Evolutionary conservation across 2,797 vertebrate species (phyloP), one percentile per base, ranked within the genome.

Genomic region (Enteromius viviparus): DNA sequence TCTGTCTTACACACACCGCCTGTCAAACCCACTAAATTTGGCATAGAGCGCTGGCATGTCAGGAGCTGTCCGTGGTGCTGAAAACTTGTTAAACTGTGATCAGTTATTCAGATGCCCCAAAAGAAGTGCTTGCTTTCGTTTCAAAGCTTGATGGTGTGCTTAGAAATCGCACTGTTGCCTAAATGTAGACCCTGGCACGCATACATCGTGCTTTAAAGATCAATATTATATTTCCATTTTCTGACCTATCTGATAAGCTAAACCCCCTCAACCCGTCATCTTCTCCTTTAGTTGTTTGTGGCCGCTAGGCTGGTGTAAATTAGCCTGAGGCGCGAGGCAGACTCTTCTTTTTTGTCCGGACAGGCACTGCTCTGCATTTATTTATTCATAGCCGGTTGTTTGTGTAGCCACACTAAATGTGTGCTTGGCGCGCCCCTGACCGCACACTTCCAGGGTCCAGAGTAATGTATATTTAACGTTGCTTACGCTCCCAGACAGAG

Each of bases 391-490:
- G 80, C 26, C 45, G 37, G 85, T 85, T 87, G 86, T 89, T 85
- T 89, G 86, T 82, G 65, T 76, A 85, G 85, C 74, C 83, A 84
- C 83, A 80, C 68, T n/a, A 85, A 86, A 83, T 75, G 60, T 51
- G 29, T 40, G 78, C 60, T 75, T 12, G n/a, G 62, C 11, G 19
- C 15, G 34, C 58, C 76, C 49, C 69, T 80, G 82, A 82, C 84
- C 69, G 23, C 80, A 81, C 82, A 80, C 66, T 75, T 85, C 69
- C 89, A 87, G 87, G 90, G 90, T 89, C 89, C 51, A 89, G 90
- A 87, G 88, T 91, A 89, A 94, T 94, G 91, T 94, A 94, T 94
- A 94, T 95, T 94, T 88, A 89, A 87, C 81, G 90, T 89, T 93
- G 91, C 92, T 94, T 91, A 95, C 55, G 90, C 89, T 91, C 91